Evolutionary conservation across 2,113 vertebrate species (phyloP).

Genomic region (Nansenia antarctica): DNA sequence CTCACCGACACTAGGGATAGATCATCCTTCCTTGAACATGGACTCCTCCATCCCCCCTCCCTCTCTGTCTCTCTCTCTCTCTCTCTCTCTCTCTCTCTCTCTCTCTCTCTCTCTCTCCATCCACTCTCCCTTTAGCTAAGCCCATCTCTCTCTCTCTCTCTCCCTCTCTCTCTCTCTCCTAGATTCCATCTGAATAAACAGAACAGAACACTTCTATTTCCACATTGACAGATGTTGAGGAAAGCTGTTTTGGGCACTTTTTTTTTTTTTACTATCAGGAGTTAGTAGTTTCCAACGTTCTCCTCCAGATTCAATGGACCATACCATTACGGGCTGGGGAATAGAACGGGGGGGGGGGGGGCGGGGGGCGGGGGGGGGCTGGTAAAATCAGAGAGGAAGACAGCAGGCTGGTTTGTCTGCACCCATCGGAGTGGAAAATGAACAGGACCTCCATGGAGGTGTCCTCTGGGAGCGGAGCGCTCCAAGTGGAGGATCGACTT

Average conservation of each 20-base stretch:
- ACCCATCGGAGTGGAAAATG: slow-evolving; percentile 48
- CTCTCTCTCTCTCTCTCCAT: no score
- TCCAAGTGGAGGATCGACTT: slow-evolving; percentile 48
- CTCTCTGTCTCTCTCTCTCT: no score
- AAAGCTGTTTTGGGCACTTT: slow-evolving; percentile 14
- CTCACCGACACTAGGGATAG: no score
- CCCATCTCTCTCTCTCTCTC: no score
- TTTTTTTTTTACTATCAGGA: slow-evolving; percentile 9
- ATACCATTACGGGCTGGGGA: slow-evolving; percentile 13
- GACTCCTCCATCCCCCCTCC: no score
- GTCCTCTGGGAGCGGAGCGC: slow-evolving; percentile 40
- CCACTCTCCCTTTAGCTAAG: no score
- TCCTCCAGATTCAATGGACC: neutral
- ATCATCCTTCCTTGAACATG: no score
- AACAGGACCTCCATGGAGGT: slow-evolving; percentile 41
- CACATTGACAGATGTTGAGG: slow-evolving; percentile 3
- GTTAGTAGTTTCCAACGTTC: slow-evolving; percentile 23
- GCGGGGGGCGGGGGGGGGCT: neutral
- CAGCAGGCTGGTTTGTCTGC: slow-evolving; percentile 43
- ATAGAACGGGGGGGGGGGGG: neutral
- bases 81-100: no score
- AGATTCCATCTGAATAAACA: slow-evolving; percentile 29
- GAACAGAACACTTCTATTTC: slow-evolving; percentile 18
- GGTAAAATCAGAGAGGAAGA: neutral
- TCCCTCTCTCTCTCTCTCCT: neutral